Percentiles rank a stretch among this genome's conserved stretches.
Evolutionary conservation across 2,888 invertebrate species (phyloP).

Genomic region (Toxonevra muliebris): DNA sequence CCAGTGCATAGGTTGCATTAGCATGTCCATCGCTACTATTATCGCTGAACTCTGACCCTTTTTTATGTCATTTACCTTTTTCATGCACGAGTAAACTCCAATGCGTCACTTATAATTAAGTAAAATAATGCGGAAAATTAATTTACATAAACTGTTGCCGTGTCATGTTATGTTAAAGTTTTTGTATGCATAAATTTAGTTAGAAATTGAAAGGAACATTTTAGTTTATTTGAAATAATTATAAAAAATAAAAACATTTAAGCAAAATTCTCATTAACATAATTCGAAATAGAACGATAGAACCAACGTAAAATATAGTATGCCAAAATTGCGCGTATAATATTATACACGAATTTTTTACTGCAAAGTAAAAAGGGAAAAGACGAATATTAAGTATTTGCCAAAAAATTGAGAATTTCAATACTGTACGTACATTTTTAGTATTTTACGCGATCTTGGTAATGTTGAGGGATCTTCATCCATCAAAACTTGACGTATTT

Average conservation of each 20-base stretch:
- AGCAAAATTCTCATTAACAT: neutral
- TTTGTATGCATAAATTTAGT: neutral
- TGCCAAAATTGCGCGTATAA: constrained; percentile 38
- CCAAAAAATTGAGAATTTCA: neutral
- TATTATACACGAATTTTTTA: constrained; percentile 38
- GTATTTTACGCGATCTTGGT: constrained; percentile 22
- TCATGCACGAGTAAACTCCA: too few species aligned
- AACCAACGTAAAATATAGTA: constrained; percentile 48
- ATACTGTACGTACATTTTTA: constrained; percentile 31
- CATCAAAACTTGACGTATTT: constrained; percentile 33
- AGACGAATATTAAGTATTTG: too few species aligned
- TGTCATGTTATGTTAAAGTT: too few species aligned
- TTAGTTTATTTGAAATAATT: neutral
- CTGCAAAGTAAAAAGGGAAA: constrained; percentile 30
- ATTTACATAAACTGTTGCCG: too few species aligned
- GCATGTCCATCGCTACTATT: too few species aligned
- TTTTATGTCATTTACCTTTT: too few species aligned
- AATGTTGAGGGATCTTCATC: constrained; percentile 34
- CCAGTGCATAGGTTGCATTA: too few species aligned
- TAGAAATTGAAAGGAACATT: neutral
- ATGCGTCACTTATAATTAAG: too few species aligned
- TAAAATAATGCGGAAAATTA: too few species aligned
- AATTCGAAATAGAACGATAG: constrained; percentile 30
- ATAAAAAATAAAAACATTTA: neutral
- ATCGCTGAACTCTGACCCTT: too few species aligned